phyloP scores from a whole-genome alignment of 2,113 vertebrate genomes.

The Megaceryle maxima region DNA sequence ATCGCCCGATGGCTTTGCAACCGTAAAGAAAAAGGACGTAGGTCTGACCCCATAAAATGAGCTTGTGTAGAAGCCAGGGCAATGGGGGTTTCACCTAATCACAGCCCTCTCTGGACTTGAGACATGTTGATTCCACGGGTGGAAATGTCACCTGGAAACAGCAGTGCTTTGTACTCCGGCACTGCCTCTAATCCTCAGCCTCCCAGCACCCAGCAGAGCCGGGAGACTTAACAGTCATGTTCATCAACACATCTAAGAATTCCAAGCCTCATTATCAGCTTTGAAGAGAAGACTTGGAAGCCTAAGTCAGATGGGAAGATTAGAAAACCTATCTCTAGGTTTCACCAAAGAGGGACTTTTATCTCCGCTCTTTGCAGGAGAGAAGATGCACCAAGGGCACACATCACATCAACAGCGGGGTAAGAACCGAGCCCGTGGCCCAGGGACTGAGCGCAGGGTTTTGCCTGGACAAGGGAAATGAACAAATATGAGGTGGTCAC shows the following conservation, averaged over 20 bases:
- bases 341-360: not conserved
- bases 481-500: rapidly evolving
- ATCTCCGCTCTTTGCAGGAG: not conserved
- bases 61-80: not conserved
- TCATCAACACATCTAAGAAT: not conserved
- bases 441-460: not conserved
- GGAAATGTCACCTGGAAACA: not conserved
- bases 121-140: not conserved
- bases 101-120: not conserved
- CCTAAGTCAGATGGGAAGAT: slow-evolving; percentile 10
- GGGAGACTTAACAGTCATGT: not conserved
- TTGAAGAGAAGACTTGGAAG: not conserved
- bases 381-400: not conserved
- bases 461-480: not conserved
- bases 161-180: not conserved
- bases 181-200: not conserved
- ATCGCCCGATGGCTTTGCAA: not conserved
- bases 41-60: rapidly evolving
- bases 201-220: not conserved
- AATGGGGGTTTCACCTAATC: not conserved
- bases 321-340: not conserved
- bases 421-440: not conserved
- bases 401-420: rapidly evolving
- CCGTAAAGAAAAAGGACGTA: not conserved
- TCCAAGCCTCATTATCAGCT: slow-evolving; percentile 14